Evolutionary conservation across 2,797 vertebrate genomes (phyloP).

Genomic region (Xenops minutus): DNA sequence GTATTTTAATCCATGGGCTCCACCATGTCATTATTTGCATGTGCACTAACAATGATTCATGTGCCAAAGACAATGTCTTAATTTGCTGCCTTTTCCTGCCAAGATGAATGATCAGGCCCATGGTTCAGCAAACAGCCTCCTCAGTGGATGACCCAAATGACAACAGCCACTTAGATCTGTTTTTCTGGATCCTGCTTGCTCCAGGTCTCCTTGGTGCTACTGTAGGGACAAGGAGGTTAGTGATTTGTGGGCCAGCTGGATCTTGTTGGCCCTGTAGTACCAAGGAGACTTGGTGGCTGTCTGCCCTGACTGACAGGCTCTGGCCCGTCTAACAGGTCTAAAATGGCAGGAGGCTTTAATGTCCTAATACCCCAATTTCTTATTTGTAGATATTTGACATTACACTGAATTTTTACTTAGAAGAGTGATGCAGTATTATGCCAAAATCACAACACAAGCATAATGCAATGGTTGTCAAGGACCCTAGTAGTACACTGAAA

Average conservation of each 20-base stretch:
- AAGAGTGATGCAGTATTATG: neutral
- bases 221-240: neutral
- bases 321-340: neutral
- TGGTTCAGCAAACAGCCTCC: neutral
- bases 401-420: neutral
- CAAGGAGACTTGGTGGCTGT: neutral
- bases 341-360: neutral
- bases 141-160: neutral
- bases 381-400: neutral
- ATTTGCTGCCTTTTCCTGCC: neutral
- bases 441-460: neutral
- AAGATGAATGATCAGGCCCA: neutral
- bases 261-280: neutral
- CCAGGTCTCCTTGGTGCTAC: neutral
- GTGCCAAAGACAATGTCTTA: neutral
- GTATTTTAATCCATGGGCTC: neutral
- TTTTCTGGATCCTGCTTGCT: neutral
- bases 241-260: neutral
- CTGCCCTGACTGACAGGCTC: neutral
- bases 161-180: neutral
- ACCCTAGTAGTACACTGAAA: neutral
- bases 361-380: neutral
- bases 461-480: neutral
- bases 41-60: neutral
- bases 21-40: neutral